phyloP scores from a whole-genome alignment of 2,113 vertebrate species.

The Scophthalmus maximus region DNA sequence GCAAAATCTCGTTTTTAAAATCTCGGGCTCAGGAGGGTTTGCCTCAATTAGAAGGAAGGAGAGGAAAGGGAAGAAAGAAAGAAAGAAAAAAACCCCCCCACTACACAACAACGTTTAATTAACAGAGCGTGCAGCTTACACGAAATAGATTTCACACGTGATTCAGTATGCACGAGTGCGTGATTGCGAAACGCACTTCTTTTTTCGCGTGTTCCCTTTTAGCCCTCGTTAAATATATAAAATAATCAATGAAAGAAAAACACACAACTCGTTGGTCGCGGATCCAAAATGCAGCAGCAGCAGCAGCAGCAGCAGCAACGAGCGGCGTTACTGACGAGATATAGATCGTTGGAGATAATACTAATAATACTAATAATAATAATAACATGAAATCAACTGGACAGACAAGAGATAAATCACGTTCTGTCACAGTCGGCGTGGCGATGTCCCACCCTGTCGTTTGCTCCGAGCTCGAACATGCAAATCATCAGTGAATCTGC shows the following conservation, averaged over 20 bases:
- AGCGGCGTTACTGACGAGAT: conserved; percentile 31
- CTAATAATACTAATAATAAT: too few relatives aligned
- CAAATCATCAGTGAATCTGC: conserved; percentile 63
- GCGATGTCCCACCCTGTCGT: conserved; percentile 73
- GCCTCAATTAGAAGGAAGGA: conserved; percentile 69
- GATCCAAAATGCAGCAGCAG: neutral
- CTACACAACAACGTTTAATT: conserved; percentile 79
- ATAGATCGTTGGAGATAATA: conserved; percentile 39
- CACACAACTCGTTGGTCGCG: conserved; percentile 11
- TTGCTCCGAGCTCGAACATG: conserved; percentile 55
- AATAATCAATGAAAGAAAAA: too few relatives aligned
- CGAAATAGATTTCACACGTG: conserved; percentile 80
- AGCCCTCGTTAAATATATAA: conserved; percentile 78
- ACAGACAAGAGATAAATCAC: conserved; percentile 69
- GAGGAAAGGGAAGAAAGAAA: neutral
- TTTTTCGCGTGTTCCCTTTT: conserved; percentile 66
- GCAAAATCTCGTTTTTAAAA: conserved; percentile 82
- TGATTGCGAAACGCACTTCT: conserved; percentile 66
- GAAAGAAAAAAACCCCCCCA: too few relatives aligned
- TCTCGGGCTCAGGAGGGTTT: conserved; percentile 78
- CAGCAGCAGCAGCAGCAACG: neutral
- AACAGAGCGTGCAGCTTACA: conserved; percentile 76
- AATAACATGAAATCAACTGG: too few relatives aligned
- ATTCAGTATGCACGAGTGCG: conserved; percentile 76
- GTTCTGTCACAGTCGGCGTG: conserved; percentile 57